Evolutionary conservation across 2,113 vertebrate species (phyloP).

Genomic region (Myiozetetes cayanensis): DNA sequence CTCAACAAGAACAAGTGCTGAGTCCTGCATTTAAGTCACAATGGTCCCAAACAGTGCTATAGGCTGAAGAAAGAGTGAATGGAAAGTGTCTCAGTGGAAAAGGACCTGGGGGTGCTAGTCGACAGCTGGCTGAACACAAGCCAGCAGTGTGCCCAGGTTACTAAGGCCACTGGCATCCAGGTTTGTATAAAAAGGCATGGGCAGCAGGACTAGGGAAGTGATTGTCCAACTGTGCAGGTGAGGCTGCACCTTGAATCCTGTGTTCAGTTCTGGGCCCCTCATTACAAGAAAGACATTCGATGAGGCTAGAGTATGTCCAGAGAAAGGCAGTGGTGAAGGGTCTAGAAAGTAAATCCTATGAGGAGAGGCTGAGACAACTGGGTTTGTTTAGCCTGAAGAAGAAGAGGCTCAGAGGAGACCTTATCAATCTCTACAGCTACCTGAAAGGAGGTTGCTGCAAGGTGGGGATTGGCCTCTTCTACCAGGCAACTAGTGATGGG

Average conservation of each 20-base stretch:
- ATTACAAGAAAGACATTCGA: neutral
- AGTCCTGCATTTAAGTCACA: neutral
- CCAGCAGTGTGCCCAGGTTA: neutral
- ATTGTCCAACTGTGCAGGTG: neutral
- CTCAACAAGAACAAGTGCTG: neutral
- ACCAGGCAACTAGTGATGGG: neutral
- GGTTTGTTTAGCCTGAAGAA: neutral
- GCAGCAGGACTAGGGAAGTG: neutral
- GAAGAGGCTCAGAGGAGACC: neutral
- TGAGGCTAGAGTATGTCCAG: neutral
- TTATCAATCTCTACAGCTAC: neutral
- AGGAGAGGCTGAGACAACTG: accelerated
- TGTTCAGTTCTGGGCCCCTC: neutral
- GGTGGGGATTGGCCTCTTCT: accelerated
- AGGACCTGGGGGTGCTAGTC: accelerated
- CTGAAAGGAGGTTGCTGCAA: neutral
- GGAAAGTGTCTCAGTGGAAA: neutral
- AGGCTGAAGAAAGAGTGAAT: neutral
- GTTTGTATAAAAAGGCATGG: accelerated
- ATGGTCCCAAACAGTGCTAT: accelerated
- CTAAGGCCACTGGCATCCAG: neutral
- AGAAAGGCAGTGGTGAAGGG: neutral
- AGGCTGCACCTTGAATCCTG: neutral
- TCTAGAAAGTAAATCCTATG: neutral
- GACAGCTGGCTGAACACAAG: neutral